A percentile compares a stretch with the other conserved stretches of the same genome.
phyloP scores from a whole-genome alignment of 2,888 invertebrate genomes.

The Schizaphis graminum region DNA sequence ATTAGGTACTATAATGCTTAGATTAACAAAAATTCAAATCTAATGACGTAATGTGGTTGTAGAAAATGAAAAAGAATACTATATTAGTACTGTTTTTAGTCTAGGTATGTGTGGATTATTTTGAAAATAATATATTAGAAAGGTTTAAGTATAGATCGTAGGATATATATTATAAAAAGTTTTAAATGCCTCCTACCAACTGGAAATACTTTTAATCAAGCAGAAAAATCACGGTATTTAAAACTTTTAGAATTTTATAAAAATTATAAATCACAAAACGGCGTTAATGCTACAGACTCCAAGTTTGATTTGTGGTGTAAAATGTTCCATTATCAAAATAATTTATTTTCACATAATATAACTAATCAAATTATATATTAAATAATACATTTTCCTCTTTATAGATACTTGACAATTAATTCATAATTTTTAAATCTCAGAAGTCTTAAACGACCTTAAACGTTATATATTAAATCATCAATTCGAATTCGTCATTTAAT shows the following conservation, averaged over 20 bases:
- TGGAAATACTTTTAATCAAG: background rate
- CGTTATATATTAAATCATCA: background rate
- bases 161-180: background rate
- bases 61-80: background rate
- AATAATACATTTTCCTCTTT: background rate
- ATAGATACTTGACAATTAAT: background rate
- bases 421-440: background rate
- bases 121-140: background rate
- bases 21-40: background rate
- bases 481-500: background rate
- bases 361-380: too few species aligned
- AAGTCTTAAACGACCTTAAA: background rate
- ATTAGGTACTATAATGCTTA: background rate
- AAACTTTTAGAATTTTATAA: background rate
- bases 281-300: background rate
- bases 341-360: too few species aligned
- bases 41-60: background rate
- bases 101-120: fast-evolving
- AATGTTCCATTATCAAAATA: too few species aligned
- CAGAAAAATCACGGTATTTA: background rate
- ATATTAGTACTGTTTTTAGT: background rate
- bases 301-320: background rate
- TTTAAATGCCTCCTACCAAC: background rate
- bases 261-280: background rate
- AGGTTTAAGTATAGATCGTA: background rate